Percentiles rank a stretch among this genome's conserved stretches.
Evolutionary conservation across 2,888 invertebrate genomes (phyloP).

Genomic region (Petrolisthes cinctipes): DNA sequence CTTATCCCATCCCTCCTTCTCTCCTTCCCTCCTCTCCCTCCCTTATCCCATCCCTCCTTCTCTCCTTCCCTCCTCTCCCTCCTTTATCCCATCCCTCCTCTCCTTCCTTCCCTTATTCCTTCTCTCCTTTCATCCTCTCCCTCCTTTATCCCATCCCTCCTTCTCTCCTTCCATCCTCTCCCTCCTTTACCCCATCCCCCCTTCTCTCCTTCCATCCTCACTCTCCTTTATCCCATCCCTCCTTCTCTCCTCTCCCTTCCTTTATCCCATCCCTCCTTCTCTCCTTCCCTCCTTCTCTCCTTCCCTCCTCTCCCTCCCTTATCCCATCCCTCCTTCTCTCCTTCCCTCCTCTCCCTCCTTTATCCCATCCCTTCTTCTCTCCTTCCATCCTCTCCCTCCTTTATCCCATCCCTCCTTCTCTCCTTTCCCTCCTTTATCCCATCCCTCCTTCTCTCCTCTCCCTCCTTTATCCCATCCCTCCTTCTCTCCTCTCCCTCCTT

Average conservation of each 20-base stretch:
- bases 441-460: background rate
- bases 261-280: background rate
- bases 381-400: background rate
- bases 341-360: background rate
- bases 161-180: background rate
- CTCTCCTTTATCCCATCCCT: no score
- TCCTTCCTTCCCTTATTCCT: background rate
- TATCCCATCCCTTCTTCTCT: background rate
- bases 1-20: no score
- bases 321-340: background rate
- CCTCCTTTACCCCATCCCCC: background rate
- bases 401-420: background rate
- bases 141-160: background rate
- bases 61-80: no score
- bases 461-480: background rate
- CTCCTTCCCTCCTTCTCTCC: constrained; percentile 20
- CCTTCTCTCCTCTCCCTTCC: background rate
- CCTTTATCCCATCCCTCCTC: background rate
- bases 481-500: background rate
- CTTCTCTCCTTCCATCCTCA: background rate
- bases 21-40: no score
- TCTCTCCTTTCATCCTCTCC: background rate
- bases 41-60: no score
- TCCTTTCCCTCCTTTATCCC: background rate
- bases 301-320: constrained; percentile 3